Evolutionary conservation across 2,113 vertebrate species (phyloP).

Genomic region (Engystomops pustulosus): DNA sequence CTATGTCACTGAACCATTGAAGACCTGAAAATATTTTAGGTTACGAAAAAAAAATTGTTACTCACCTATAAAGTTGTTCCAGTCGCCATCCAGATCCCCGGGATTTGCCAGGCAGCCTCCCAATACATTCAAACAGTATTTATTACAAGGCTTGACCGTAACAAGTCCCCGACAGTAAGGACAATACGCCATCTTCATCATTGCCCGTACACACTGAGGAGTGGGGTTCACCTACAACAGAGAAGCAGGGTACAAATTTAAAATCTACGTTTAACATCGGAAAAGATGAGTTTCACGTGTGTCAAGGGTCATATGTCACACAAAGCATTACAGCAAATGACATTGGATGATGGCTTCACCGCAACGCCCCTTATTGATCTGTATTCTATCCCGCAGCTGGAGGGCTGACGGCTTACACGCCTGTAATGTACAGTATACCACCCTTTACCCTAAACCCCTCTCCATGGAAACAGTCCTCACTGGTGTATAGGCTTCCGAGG

Average conservation of each 20-base stretch:
- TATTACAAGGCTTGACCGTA: slow-evolving; percentile 91
- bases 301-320: too few relatives aligned
- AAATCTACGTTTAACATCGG: too few relatives aligned
- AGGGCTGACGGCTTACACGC: not conserved
- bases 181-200: slow-evolving; percentile 97
- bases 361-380: not conserved
- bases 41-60: not conserved
- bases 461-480: slow-evolving; percentile 8
- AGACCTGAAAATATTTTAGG: too few relatives aligned
- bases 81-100: slow-evolving; percentile 91
- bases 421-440: slow-evolving; percentile 19
- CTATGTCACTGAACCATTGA: too few relatives aligned
- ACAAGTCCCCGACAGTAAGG: slow-evolving; percentile 91
- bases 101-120: slow-evolving; percentile 95
- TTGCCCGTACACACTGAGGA: slow-evolving; percentile 81
- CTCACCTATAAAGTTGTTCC: slow-evolving; percentile 98
- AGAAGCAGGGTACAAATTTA: not conserved
- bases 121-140: slow-evolving; percentile 97
- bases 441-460: slow-evolving; percentile 11
- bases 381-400: slow-evolving; percentile 1
- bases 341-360: not conserved
- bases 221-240: slow-evolving; percentile 86
- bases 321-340: not conserved
- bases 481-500: not conserved
- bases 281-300: too few relatives aligned